Evolutionary conservation across 1,140 invertebrate species (phyloP).

Genomic region (Hycleus cichorii): DNA sequence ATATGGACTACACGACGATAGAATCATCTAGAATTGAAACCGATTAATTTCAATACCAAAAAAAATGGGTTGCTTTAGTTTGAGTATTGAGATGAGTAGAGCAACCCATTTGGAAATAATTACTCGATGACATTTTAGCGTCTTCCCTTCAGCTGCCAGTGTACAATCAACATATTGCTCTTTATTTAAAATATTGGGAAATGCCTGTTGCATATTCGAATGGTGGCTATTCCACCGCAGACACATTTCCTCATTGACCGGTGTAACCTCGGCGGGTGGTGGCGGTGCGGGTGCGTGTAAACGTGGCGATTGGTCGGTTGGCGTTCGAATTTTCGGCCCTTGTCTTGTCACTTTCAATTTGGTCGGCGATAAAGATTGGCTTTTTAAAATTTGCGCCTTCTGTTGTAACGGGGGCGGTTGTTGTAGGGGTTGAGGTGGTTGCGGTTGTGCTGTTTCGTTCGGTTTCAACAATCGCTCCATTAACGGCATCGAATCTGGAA

Average conservation of each 20-base stretch:
- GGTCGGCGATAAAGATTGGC: slow-evolving; percentile 31
- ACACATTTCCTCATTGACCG: slow-evolving; percentile 46
- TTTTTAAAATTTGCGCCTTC: slow-evolving; percentile 20
- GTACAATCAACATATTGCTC: slow-evolving; percentile 52
- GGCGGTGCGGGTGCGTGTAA: slow-evolving; percentile 5
- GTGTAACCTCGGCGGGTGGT: background rate
- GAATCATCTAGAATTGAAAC: slow-evolving; percentile 43
- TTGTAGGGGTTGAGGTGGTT: background rate
- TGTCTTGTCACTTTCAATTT: slow-evolving; percentile 33
- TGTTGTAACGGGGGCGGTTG: background rate
- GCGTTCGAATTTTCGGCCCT: slow-evolving; percentile 3
- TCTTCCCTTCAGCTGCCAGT: slow-evolving; percentile 46
- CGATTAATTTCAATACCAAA: background rate
- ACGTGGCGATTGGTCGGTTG: slow-evolving; percentile 5
- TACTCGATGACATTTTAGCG: slow-evolving; percentile 43
- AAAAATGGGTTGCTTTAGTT: too few species aligned
- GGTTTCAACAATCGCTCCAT: slow-evolving; percentile 24
- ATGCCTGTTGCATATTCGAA: slow-evolving; percentile 57
- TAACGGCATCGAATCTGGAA: slow-evolving; percentile 34
- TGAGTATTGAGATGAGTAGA: too few species aligned
- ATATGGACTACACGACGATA: slow-evolving; percentile 59
- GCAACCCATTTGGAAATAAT: background rate
- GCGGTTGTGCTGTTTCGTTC: background rate
- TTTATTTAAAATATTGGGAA: slow-evolving; percentile 45
- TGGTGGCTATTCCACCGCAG: slow-evolving; percentile 67